These are phyloP conservation scores for Scopus umbretta DNA, from an alignment of 2,113 vertebrate species.

Conservation along the genomic window DNA sequence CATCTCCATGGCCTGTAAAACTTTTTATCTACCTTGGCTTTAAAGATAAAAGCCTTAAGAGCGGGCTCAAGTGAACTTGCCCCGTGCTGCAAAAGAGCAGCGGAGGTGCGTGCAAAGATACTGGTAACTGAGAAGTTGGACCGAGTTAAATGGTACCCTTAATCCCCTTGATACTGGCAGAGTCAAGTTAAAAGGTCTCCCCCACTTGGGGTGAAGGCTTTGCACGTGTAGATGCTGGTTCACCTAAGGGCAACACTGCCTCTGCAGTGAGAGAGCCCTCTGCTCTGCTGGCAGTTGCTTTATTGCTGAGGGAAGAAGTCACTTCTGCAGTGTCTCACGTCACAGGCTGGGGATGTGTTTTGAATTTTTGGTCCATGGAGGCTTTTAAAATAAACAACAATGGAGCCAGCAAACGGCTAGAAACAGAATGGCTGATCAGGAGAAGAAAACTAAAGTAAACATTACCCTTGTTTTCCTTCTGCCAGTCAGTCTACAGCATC, in stretches of 20 bases:
- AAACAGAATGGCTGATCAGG: not conserved
- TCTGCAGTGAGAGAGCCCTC: not conserved
- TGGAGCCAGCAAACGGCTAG: not conserved
- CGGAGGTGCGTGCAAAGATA: slow-evolving; percentile 49
- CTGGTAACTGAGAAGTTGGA: slow-evolving; percentile 57
- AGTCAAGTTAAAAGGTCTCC: slow-evolving; percentile 65
- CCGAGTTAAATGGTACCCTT: slow-evolving; percentile 56
- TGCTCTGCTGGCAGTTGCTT: not conserved
- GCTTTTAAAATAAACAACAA: not conserved
- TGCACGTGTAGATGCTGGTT: slow-evolving; percentile 49
- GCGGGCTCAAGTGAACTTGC: slow-evolving; percentile 29
- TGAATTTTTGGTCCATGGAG: not conserved
- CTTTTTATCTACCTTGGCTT: not conserved
- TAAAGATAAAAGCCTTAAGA: slow-evolving; percentile 42
- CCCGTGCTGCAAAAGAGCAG: not conserved
- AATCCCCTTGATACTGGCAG: slow-evolving; percentile 42
- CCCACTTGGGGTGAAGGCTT: slow-evolving; percentile 33
- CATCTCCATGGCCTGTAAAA: not conserved
- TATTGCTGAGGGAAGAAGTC: not conserved
- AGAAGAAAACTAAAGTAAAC: not conserved
- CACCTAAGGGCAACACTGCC: not conserved
- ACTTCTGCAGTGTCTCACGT: not conserved
- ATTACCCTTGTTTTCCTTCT: not conserved
- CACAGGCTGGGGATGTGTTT: not conserved
- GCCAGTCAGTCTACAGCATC: not conserved